phyloP scores from a whole-genome alignment of 2,113 vertebrate species.

The Psettodes erumei region DNA sequence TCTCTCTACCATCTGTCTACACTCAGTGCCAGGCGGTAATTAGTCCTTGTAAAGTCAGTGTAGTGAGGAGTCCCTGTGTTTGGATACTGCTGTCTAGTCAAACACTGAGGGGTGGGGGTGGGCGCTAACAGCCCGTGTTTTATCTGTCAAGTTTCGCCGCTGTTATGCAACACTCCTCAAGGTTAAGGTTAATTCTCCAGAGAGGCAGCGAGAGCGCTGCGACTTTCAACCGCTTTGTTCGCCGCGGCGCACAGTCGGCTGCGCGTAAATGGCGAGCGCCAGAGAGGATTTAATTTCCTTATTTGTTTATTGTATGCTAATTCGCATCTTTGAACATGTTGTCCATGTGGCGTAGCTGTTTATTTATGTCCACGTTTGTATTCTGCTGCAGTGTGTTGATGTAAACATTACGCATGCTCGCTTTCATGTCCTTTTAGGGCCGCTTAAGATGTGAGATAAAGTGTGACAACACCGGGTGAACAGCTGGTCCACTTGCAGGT shows the following conservation, averaged over 20 bases:
- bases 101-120: conserved; percentile 44
- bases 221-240: conserved; percentile 66
- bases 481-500: not conserved
- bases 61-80: conserved; percentile 74
- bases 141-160: conserved; percentile 72
- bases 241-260: conserved; percentile 18
- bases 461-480: not conserved
- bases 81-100: conserved; percentile 74
- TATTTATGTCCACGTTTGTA: conserved; percentile 11
- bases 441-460: conserved; percentile 14
- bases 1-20: conserved; percentile 73
- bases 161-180: conserved; percentile 72
- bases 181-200: conserved; percentile 69
- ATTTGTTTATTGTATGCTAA: conserved; percentile 54
- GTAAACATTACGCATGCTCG: not conserved
- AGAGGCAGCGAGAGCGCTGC: conserved; percentile 54
- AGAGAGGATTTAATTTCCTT: conserved; percentile 11
- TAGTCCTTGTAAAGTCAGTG: conserved; percentile 77
- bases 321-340: conserved; percentile 40
- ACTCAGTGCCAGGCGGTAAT: conserved; percentile 78
- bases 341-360: conserved; percentile 25
- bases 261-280: conserved; percentile 9
- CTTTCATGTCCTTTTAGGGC: conserved; percentile 16
- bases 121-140: conserved; percentile 66
- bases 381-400: conserved; percentile 21